Evolutionary conservation across 2,113 vertebrate genomes (phyloP).

Genomic region (Laticauda colubrina): DNA sequence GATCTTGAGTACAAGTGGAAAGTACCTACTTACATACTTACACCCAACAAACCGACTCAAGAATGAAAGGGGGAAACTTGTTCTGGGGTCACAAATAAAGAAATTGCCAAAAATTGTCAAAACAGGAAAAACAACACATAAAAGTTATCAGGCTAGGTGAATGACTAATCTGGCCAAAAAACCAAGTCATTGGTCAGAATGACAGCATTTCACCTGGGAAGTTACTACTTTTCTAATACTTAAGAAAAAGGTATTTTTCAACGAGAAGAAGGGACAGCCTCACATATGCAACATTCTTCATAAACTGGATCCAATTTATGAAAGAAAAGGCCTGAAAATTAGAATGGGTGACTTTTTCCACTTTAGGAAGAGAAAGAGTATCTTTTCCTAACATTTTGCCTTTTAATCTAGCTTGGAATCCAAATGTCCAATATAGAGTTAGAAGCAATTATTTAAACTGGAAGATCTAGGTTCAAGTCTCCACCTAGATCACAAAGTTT

Average conservation of each 20-base stretch:
- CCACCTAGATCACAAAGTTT: background rate
- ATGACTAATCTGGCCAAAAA: slow-evolving; percentile 44
- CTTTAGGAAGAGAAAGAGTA: background rate
- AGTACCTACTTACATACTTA: background rate
- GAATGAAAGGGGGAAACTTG: slow-evolving; percentile 19
- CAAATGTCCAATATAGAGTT: background rate
- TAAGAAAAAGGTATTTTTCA: slow-evolving; percentile 30
- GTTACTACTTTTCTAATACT: slow-evolving; percentile 5
- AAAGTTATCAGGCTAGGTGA: slow-evolving; percentile 21
- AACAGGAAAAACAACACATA: slow-evolving; percentile 39
- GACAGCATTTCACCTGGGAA: slow-evolving; percentile 10
- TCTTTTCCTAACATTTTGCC: background rate
- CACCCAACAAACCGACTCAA: slow-evolving; percentile 12
- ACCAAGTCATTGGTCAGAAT: slow-evolving; percentile 36
- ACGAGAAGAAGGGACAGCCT: background rate
- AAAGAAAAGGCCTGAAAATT: slow-evolving; percentile 17
- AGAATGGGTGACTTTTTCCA: background rate
- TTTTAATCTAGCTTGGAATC: background rate
- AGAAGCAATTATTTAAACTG: background rate
- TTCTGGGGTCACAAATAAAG: slow-evolving; percentile 13
- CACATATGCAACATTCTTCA: slow-evolving; percentile 31
- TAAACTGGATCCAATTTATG: slow-evolving; percentile 22
- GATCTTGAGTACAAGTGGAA: background rate
- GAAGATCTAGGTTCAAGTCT: background rate
- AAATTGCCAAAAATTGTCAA: slow-evolving; percentile 44